phyloP scores from a whole-genome alignment of 2,113 vertebrate species.

The Coracopsis vasa region DNA sequence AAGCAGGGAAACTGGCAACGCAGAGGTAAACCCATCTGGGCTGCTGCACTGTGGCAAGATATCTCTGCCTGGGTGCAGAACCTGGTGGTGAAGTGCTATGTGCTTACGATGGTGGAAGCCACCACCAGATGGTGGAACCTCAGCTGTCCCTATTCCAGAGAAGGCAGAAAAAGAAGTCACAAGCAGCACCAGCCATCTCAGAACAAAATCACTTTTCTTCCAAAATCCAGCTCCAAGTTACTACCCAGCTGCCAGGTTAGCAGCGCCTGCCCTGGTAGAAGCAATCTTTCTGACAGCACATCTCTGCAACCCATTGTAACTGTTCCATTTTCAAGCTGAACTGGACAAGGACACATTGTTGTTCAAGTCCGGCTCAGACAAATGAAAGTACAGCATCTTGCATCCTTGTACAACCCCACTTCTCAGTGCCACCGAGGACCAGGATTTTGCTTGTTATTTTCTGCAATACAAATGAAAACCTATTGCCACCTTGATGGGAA shows the following conservation, averaged over 20 bases:
- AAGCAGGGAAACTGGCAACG: background rate
- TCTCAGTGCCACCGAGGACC: background rate
- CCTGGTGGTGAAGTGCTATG: background rate
- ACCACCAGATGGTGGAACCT: background rate
- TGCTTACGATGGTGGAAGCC: background rate
- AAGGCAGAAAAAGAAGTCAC: background rate
- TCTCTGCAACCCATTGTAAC: background rate
- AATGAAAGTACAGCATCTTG: background rate
- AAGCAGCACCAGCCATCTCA: background rate
- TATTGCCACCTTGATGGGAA: background rate
- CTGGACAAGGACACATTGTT: rapidly evolving
- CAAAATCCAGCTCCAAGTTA: background rate
- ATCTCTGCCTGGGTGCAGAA: background rate
- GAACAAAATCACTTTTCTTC: background rate
- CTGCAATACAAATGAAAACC: background rate
- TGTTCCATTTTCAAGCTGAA: background rate
- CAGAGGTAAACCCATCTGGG: background rate
- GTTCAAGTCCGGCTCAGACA: background rate
- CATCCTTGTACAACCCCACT: background rate
- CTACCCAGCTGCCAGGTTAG: background rate
- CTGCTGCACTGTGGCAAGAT: background rate
- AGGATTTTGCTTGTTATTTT: background rate
- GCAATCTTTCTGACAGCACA: background rate
- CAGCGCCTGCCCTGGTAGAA: background rate
- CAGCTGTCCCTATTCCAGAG: rapidly evolving